Conservation (phyloP, 2,113 vertebrate species). For the Ciconia maguari region DNA sequence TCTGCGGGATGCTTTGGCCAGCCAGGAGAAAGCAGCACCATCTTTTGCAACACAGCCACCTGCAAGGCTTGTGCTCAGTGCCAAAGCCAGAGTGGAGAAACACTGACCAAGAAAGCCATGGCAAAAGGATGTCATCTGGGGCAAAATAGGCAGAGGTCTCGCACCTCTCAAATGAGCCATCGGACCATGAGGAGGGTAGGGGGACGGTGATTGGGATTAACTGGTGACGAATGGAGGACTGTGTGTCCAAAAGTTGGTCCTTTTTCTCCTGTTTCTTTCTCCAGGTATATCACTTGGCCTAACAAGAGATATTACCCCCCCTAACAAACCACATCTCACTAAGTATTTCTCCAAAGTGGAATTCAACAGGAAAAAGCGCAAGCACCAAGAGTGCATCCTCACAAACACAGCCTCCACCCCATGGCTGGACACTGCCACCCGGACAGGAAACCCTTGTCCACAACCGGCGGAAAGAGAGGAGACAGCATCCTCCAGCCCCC, state of each 20-base stretch:
- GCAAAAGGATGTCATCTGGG: neutral
- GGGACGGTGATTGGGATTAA: neutral
- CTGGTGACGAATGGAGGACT: neutral
- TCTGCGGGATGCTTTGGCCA: neutral
- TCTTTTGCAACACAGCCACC: neutral
- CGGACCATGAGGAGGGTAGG: neutral
- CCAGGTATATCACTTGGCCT: neutral
- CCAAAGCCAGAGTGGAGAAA: neutral
- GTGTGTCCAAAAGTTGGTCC: neutral
- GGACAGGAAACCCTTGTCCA: neutral
- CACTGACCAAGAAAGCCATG: neutral
- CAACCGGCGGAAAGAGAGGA: neutral
- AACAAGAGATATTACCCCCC: neutral
- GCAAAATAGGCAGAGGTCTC: neutral
- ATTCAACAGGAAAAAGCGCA: neutral
- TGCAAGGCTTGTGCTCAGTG: neutral
- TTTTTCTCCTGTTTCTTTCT: neutral
- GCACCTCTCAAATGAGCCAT: neutral
- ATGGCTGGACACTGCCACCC: neutral
- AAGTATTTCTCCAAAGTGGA: neutral
- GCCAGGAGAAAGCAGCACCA: neutral
- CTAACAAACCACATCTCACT: neutral
- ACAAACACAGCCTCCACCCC: neutral
- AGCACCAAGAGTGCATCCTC: neutral
- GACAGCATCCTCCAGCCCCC: neutral